phyloP scores from a whole-genome alignment of 2,797 vertebrate species.

The Ataeniobius toweri region DNA sequence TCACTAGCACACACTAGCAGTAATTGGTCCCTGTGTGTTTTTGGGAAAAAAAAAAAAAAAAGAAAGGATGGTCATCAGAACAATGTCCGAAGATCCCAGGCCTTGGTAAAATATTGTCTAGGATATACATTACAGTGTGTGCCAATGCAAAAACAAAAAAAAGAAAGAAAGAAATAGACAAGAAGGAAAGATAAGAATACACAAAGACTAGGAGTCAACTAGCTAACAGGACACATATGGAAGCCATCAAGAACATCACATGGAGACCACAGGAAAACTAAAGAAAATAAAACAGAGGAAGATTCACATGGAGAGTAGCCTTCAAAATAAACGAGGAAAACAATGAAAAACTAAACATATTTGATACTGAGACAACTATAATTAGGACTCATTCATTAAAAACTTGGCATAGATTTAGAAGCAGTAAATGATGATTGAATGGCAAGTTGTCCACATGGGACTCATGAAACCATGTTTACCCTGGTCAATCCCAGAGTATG shows the following conservation, averaged over 20 bases:
- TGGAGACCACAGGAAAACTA: not conserved
- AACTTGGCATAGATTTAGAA: not conserved
- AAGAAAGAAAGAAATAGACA: not conserved
- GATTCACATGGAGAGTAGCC: not conserved
- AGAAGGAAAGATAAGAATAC: not conserved
- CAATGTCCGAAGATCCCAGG: not conserved
- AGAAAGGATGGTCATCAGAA: no score
- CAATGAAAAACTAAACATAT: not conserved
- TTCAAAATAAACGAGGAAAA: not conserved
- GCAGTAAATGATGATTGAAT: not conserved
- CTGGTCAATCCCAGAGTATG: not conserved
- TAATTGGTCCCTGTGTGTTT: slow-evolving; percentile 1
- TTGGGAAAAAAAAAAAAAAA: not conserved
- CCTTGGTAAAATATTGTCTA: not conserved
- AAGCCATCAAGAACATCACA: not conserved
- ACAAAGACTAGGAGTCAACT: not conserved
- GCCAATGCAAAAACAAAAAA: not conserved
- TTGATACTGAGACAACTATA: not conserved
- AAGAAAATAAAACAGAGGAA: not conserved
- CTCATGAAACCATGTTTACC: not conserved
- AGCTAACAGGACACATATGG: not conserved
- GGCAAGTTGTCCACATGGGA: not conserved
- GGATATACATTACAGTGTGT: no score
- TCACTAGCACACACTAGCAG: not conserved
- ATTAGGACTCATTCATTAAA: not conserved